These are phyloP conservation scores for Oligia strigilis DNA, from an alignment of 2,888 invertebrate genomes.

Conservation along the genomic window DNA sequence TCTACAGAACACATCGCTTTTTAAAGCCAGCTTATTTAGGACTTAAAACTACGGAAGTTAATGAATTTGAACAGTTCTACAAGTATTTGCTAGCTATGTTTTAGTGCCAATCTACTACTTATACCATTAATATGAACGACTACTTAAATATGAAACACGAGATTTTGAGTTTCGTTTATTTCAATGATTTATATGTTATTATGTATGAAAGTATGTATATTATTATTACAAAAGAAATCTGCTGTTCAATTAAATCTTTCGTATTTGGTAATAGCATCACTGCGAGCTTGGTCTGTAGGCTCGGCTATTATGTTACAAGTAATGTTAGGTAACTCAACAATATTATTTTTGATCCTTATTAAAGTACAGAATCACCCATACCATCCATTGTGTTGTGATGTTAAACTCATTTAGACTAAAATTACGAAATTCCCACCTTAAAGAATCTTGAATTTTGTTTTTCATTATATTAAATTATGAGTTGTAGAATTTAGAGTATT, in stretches of 20 bases:
- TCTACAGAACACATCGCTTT: slow-evolving; percentile 27
- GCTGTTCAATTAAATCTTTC: slow-evolving; percentile 33
- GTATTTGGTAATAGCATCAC: slow-evolving; percentile 24
- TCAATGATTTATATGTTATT: slow-evolving; percentile 47
- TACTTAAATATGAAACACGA: slow-evolving; percentile 62
- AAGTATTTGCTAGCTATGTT: slow-evolving; percentile 45
- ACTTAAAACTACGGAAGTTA: slow-evolving; percentile 9
- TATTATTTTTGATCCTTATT: slow-evolving; percentile 21
- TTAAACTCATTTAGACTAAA: slow-evolving; percentile 53
- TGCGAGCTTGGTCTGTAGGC: slow-evolving; percentile 26
- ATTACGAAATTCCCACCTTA: slow-evolving; percentile 69
- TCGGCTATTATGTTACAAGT: slow-evolving; percentile 6
- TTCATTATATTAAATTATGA: slow-evolving; percentile 42
- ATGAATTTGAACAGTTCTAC: slow-evolving; percentile 29
- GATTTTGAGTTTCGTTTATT: slow-evolving; percentile 66
- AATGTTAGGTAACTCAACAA: slow-evolving; percentile 14
- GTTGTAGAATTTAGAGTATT: slow-evolving; percentile 44
- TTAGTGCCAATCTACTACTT: slow-evolving; percentile 44
- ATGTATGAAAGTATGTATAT: slow-evolving; percentile 23
- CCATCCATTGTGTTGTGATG: slow-evolving; percentile 39
- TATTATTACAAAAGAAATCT: slow-evolving; percentile 27
- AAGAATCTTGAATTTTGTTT: slow-evolving; percentile 49
- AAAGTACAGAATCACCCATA: slow-evolving; percentile 36
- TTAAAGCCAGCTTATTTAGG: slow-evolving; percentile 32
- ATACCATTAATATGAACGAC: slow-evolving; percentile 31